phyloP scores from a whole-genome alignment of 1,140 invertebrate species.

The Bactericera cockerelli region DNA sequence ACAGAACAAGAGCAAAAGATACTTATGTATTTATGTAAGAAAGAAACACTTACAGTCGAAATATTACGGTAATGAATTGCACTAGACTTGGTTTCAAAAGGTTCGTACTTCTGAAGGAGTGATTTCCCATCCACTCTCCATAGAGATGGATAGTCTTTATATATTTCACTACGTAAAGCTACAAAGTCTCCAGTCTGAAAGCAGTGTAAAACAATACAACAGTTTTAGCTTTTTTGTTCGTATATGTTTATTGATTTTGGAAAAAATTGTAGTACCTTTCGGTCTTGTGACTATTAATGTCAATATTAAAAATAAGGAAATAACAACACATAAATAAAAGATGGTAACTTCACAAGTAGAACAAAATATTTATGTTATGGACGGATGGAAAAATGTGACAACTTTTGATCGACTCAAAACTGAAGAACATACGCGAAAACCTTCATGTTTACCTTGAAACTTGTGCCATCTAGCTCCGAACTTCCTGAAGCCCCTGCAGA shows the following conservation, averaged over 20 bases:
- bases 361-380: too few species aligned
- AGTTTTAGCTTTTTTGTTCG: too few species aligned
- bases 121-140: constrained; percentile 80
- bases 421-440: too few species aligned
- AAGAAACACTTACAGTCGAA: constrained; percentile 50
- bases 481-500: neutral
- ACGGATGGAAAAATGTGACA: too few species aligned
- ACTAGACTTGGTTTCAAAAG: constrained; percentile 56
- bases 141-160: constrained; percentile 57
- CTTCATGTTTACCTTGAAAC: constrained; percentile 1
- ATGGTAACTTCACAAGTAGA: too few species aligned
- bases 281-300: too few species aligned
- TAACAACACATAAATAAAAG: too few species aligned
- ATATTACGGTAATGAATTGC: constrained; percentile 69
- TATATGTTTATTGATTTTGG: too few species aligned
- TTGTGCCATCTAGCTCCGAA: neutral
- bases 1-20: constrained; percentile 6
- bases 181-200: constrained; percentile 69
- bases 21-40: constrained; percentile 13
- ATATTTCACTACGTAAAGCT: constrained; percentile 56
- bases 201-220: constrained; percentile 13
- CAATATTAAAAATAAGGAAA: too few species aligned
- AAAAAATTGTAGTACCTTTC: too few species aligned
- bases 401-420: too few species aligned
- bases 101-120: constrained; percentile 70